phyloP scores from a whole-genome alignment of 2,888 invertebrate genomes.

The Ornithoptera priamus region DNA sequence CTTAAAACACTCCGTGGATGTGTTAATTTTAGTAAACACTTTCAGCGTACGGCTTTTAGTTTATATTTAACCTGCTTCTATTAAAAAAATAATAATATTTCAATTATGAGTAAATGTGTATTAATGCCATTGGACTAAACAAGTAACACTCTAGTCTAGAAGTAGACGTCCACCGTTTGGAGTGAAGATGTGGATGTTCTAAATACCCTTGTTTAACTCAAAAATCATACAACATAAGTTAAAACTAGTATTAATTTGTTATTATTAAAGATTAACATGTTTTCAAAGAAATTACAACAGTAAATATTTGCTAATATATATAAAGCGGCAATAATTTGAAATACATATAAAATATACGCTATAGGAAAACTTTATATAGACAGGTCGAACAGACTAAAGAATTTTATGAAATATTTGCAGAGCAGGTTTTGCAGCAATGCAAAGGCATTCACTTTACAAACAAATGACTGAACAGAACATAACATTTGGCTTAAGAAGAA shows the following conservation, averaged over 20 bases:
- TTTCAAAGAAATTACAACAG: too few species aligned
- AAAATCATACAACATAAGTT: too few species aligned
- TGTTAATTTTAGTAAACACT: not conserved
- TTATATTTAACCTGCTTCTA: not conserved
- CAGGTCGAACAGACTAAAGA: conserved; percentile 38
- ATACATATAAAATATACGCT: conserved; percentile 5
- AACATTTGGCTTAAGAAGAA: conserved; percentile 48
- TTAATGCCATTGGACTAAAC: too few species aligned
- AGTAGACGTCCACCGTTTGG: too few species aligned
- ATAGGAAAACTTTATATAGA: conserved; percentile 26
- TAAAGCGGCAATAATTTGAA: not conserved
- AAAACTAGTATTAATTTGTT: too few species aligned
- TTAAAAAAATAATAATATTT: not conserved
- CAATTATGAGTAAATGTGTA: too few species aligned
- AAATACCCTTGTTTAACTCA: too few species aligned
- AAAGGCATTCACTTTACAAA: conserved; percentile 59
- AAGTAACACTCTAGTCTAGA: too few species aligned
- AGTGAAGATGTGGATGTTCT: too few species aligned
- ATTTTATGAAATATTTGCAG: conserved; percentile 51
- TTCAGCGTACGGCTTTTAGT: not conserved
- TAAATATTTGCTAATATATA: too few species aligned
- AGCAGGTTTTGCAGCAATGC: conserved; percentile 58
- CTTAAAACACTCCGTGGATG: conserved; percentile 4
- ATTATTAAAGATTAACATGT: too few species aligned
- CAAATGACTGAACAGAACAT: conserved; percentile 48